Evolutionary conservation across 2,113 vertebrate genomes (phyloP), one percentile per base, ranked within the genome.

Genomic region (Pomatorhinus ruficollis): DNA sequence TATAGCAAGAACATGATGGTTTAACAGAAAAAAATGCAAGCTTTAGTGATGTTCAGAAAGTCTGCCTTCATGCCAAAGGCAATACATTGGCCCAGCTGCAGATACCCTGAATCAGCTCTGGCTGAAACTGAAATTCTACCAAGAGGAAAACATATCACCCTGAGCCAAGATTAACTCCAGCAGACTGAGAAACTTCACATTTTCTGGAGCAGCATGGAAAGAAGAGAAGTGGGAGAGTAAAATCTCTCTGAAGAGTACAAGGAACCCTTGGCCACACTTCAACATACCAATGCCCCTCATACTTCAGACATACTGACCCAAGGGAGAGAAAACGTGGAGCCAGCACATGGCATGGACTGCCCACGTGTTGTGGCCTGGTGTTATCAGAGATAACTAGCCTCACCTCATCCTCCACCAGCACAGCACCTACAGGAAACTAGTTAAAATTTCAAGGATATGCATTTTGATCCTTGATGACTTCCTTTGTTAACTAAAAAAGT

Each of bases 21-120:
- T 80, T 69, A 86, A 86, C 28, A 90, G 79, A 60, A 93, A 90
- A 86, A 86, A 20, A 17, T 23, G 27, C 80, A 76, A 92, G 47
- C 24, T 71, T 90, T 57, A 86, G 59, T 86, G 63, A 90, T 80
- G 49, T 65, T 83, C 4, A 4, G 28, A 88, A 92, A 90, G 15
- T 20, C 40, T 88, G 39, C 13, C 77, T 83, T 31, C 72, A 83
- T 82, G 35, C 15, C 12, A 59, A 83, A 92, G 39, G 16, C 35
- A 68, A 30, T 0, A 6, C 9, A 52, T 15, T 52, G 56, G 15
- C 30, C 52, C 56, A 85, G 60, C 25, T 90, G 12, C 33, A 85
- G 52, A 64, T 75, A 75, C 5, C 28, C 60, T 82, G 52, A 87
- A 85, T 87, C 78, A 87, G 25, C 52, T 79, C 52, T 71, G 30